Evolutionary conservation across 2,113 vertebrate species (phyloP).

Genomic region (Sturnira hondurensis): DNA sequence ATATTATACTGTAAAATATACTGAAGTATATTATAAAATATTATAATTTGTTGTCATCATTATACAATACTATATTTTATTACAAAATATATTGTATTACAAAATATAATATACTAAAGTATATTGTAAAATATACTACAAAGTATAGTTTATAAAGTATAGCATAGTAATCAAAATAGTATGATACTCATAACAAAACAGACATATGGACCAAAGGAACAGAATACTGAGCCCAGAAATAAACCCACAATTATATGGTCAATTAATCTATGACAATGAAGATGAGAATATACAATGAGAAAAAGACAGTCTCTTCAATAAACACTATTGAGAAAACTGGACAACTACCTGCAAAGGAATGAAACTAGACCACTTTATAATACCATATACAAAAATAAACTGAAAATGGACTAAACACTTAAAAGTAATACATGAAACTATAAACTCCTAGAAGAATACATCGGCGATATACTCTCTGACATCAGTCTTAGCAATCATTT

Average conservation of each 20-base stretch:
- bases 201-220: not conserved
- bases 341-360: not conserved
- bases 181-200: not conserved
- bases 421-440: not conserved
- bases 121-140: too few species aligned
- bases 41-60: too few species aligned
- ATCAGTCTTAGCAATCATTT: not conserved
- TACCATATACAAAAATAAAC: not conserved
- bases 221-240: not conserved
- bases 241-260: not conserved
- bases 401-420: not conserved
- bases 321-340: not conserved
- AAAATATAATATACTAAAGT: too few species aligned
- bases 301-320: not conserved
- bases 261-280: not conserved
- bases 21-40: too few species aligned
- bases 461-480: not conserved
- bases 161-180: not conserved
- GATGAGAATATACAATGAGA: not conserved
- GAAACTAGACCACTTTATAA: not conserved
- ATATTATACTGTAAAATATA: too few species aligned
- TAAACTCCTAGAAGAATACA: not conserved
- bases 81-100: too few species aligned
- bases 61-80: too few species aligned
- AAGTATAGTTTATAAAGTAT: too few species aligned